phyloP scores from a whole-genome alignment of 2,888 invertebrate genomes.

The Anoplius nigerrimus region DNA sequence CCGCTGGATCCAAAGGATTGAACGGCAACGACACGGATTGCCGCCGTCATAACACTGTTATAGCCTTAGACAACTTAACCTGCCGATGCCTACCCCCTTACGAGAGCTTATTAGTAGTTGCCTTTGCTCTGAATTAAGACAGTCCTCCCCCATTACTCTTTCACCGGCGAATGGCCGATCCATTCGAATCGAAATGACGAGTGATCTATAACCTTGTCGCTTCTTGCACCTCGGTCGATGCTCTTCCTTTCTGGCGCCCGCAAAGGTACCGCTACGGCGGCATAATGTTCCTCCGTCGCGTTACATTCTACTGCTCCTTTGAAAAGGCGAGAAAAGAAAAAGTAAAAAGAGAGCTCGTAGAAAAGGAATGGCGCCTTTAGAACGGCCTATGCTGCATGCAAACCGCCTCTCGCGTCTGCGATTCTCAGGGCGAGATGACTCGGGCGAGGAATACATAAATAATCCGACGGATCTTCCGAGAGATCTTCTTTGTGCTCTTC shows the following conservation, averaged over 20 bases:
- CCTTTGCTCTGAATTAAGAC: no score
- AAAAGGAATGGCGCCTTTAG: slow-evolving; percentile 13
- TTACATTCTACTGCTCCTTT: slow-evolving; percentile 14
- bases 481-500: no score
- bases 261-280: slow-evolving; percentile 26
- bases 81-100: no score
- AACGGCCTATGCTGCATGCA: background rate
- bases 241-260: slow-evolving; percentile 20
- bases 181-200: background rate
- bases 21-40: background rate
- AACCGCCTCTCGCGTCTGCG: background rate
- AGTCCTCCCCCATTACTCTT: no score
- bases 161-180: no score
- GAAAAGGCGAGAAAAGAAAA: slow-evolving; percentile 8
- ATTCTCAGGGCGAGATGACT: no score
- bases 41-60: slow-evolving; percentile 12
- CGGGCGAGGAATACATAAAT: no score
- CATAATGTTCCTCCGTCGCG: slow-evolving; percentile 18
- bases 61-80: background rate
- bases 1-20: background rate
- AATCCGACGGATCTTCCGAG: no score
- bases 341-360: background rate
- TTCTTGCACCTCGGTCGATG: background rate
- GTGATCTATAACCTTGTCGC: slow-evolving; percentile 27
- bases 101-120: no score